Conservation (phyloP, 2,888 invertebrate species). For the Seira ritae region DNA sequence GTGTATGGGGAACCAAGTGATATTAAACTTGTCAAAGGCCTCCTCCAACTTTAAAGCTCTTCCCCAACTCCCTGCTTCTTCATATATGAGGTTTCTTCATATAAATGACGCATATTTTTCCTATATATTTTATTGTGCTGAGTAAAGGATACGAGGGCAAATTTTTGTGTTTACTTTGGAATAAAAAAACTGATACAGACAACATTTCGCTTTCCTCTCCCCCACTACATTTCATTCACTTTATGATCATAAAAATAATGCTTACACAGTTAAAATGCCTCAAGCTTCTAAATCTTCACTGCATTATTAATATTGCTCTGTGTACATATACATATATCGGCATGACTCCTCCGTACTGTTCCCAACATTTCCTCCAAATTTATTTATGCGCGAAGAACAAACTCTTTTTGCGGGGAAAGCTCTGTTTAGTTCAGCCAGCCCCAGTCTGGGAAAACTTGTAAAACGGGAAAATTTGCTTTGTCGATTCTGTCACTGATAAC, state of each 20-base stretch:
- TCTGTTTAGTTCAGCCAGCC: not conserved
- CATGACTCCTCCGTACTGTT: not conserved
- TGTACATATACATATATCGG: not conserved
- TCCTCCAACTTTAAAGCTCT: no score
- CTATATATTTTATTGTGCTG: no score
- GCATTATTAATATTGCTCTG: constrained; percentile 29
- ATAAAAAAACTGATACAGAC: constrained; percentile 1
- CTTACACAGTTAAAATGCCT: constrained; percentile 36
- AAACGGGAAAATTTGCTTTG: constrained; percentile 65
- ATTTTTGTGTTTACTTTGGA: not conserved
- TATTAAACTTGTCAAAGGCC: no score
- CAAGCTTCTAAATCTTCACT: constrained; percentile 37
- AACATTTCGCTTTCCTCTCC: not conserved
- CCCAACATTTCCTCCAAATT: not conserved
- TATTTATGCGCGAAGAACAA: constrained; percentile 8
- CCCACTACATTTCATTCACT: not conserved
- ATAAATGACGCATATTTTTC: no score
- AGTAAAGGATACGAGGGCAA: not conserved
- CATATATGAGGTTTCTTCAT: no score
- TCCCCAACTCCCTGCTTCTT: no score
- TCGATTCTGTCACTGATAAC: constrained; percentile 67
- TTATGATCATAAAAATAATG: constrained; percentile 11
- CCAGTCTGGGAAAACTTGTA: constrained; percentile 43
- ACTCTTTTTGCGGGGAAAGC: not conserved
- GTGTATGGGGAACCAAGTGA: no score